A percentile compares a stretch with the other conserved stretches of the same genome.
These are phyloP conservation scores for Onthophagus sagittarius DNA, from an alignment of 2,888 invertebrate genomes.

Conservation along the genomic window DNA sequence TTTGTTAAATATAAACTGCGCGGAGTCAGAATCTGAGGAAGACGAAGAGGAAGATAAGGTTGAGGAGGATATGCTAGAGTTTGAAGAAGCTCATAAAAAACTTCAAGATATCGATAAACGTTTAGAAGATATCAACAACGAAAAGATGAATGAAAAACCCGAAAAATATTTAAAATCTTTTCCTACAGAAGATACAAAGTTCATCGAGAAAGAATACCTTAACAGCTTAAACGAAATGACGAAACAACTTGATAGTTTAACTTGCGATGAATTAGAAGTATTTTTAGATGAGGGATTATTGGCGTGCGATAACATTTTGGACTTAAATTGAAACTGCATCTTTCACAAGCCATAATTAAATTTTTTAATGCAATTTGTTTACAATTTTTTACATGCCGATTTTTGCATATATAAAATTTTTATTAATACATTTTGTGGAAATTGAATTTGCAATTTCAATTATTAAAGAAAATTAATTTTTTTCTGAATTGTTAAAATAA, in stretches of 20 bases:
- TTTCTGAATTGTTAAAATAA: no score
- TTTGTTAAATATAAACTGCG: neutral
- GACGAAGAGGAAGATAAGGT: neutral
- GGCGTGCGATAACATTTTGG: neutral
- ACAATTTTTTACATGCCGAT: neutral
- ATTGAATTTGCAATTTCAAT: no score
- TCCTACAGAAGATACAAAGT: neutral
- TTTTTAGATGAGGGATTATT: neutral
- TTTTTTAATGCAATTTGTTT: neutral
- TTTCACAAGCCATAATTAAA: neutral
- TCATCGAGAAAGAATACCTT: slow-evolving; percentile 1
- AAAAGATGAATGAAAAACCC: neutral
- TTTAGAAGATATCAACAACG: neutral
- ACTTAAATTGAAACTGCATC: neutral
- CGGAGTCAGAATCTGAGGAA: neutral
- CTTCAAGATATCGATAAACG: slow-evolving; percentile 2
- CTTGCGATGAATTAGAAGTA: neutral
- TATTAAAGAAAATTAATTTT: no score
- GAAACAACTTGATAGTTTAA: slow-evolving; percentile 1
- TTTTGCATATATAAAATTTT: no score
- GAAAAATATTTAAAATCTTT: neutral
- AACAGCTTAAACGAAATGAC: slow-evolving; percentile 11
- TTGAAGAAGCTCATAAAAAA: neutral
- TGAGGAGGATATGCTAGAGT: neutral
- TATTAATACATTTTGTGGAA: no score